phyloP scores from a whole-genome alignment of 2,113 vertebrate genomes.

The human (Homo sapiens) region DNA sequence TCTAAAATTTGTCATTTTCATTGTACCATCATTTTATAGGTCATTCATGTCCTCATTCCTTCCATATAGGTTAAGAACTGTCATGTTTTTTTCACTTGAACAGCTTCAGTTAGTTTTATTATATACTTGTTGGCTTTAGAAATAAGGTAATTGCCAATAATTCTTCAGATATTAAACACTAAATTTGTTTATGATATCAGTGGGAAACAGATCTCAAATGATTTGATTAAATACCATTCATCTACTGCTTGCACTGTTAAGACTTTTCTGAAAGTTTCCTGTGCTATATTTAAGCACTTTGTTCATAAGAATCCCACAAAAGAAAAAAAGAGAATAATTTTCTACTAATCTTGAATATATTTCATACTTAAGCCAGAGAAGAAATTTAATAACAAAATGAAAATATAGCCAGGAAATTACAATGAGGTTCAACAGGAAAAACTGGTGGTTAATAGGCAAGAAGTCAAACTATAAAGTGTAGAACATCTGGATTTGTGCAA shows the following conservation, averaged over 20 bases:
- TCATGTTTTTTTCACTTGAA: neutral
- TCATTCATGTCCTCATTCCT: neutral
- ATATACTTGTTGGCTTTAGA: neutral
- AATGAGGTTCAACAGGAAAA: neutral
- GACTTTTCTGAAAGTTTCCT: neutral
- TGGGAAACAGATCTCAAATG: neutral
- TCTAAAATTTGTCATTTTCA: constrained; percentile 18
- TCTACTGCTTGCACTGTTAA: neutral
- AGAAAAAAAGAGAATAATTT: neutral
- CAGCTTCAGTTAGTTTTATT: neutral
- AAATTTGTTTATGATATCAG: neutral
- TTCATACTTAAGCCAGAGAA: neutral
- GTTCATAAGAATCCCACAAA: neutral
- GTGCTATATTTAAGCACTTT: neutral
- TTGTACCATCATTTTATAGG: neutral
- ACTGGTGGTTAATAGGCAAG: neutral
- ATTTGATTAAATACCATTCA: neutral
- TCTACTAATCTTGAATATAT: neutral
- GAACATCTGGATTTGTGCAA: neutral
- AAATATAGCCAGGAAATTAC: constrained; percentile 29
- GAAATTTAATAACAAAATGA: neutral
- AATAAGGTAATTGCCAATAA: neutral
- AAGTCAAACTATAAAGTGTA: neutral
- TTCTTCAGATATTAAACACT: neutral
- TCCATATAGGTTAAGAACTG: neutral